phyloP scores from a whole-genome alignment of 2,797 vertebrate species.

The Sebastes trivittatus region DNA sequence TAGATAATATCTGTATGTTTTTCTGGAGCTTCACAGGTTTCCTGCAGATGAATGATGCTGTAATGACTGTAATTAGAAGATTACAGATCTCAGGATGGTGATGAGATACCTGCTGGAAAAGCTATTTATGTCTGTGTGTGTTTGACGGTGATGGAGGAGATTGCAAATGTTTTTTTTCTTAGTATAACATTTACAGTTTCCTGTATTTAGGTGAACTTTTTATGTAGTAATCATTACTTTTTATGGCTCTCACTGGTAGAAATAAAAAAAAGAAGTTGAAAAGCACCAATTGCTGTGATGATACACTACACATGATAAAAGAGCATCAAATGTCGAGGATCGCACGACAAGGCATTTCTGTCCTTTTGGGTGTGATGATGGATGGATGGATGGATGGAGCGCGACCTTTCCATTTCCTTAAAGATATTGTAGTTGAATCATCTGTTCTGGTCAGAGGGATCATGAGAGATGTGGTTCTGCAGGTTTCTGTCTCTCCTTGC shows the following conservation, averaged over 20 bases:
- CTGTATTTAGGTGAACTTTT: neutral
- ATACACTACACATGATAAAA: too few relatives aligned
- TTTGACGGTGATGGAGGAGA: neutral
- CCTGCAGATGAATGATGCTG: neutral
- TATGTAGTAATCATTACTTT: neutral
- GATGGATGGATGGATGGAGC: neutral
- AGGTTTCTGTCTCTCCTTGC: too few relatives aligned
- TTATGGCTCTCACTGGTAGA: neutral
- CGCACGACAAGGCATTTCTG: too few relatives aligned
- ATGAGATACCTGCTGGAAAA: neutral
- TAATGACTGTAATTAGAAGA: constrained; percentile 5
- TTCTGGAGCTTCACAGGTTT: neutral
- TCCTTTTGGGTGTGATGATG: neutral
- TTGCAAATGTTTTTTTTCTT: neutral
- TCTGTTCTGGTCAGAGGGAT: too few relatives aligned
- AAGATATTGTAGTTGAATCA: neutral
- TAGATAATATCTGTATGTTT: neutral
- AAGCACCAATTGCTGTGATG: neutral
- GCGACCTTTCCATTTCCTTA: neutral
- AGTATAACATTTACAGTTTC: neutral
- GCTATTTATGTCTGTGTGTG: neutral
- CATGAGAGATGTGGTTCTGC: too few relatives aligned
- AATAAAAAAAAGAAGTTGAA: neutral
- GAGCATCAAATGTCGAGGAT: too few relatives aligned
- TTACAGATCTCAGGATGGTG: neutral